These are phyloP conservation scores for Phalacrocorax aristotelis DNA, from an alignment of 2,113 vertebrate species.

Conservation along the genomic window DNA sequence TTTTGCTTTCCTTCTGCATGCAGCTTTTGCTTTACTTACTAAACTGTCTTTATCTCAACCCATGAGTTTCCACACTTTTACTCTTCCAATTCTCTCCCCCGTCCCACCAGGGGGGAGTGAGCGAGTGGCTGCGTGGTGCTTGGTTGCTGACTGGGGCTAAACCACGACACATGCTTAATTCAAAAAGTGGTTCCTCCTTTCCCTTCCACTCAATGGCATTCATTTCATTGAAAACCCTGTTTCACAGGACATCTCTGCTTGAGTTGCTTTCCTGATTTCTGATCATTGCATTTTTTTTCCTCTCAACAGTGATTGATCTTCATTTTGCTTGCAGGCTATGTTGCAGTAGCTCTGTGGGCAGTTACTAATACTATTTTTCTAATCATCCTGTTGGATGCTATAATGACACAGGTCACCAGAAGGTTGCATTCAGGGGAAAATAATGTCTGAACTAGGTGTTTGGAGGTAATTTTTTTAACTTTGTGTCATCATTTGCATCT, in stretches of 20 bases:
- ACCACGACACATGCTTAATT: not conserved
- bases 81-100: no score
- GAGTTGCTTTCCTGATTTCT: not conserved
- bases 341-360: not conserved
- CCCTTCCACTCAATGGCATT: not conserved
- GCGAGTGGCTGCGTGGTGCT: no score
- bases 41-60: no score
- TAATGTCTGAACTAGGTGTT: not conserved
- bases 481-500: not conserved
- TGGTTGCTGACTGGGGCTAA: no score
- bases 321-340: not conserved
- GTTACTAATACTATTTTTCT: not conserved
- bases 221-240: not conserved
- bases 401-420: fast-evolving
- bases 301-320: not conserved
- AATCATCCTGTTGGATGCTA: fast-evolving
- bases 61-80: no score
- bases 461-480: not conserved
- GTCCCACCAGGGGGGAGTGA: no score
- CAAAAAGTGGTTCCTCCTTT: not conserved
- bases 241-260: not conserved
- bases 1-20: no score
- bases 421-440: not conserved
- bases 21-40: no score
- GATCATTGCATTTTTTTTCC: not conserved